phyloP scores from a whole-genome alignment of 2,888 invertebrate genomes.

The Drosophila infuscata region DNA sequence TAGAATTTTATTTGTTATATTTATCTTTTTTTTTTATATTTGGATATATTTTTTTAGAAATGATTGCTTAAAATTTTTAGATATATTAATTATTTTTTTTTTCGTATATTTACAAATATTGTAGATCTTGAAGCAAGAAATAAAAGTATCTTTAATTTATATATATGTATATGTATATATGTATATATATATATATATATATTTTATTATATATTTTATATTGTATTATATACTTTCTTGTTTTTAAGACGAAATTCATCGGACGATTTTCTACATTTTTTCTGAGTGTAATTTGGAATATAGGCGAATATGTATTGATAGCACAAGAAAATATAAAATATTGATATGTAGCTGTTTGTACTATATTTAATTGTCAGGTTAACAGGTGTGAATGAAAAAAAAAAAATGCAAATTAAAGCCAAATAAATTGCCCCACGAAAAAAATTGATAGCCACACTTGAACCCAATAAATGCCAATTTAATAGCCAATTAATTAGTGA shows the following conservation, averaged over 20 bases:
- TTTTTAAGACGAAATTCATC: not conserved
- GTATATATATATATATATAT: too few species aligned
- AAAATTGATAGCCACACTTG: constrained; percentile 35
- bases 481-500: constrained; percentile 35
- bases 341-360: constrained; percentile 5
- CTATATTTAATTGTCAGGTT: constrained; percentile 20
- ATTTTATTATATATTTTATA: not conserved
- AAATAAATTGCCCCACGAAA: constrained; percentile 35
- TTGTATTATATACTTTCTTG: not conserved
- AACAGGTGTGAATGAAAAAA: not conserved
- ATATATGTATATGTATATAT: too few species aligned
- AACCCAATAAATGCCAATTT: constrained; percentile 54
- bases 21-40: not conserved
- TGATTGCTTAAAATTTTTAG: not conserved
- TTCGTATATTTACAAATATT: not conserved
- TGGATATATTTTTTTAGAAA: not conserved
- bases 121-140: too few species aligned
- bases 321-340: constrained; percentile 3
- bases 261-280: not conserved
- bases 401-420: constrained; percentile 14
- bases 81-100: not conserved
- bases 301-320: constrained; percentile 1
- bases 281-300: constrained; percentile 7
- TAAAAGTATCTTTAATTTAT: too few species aligned
- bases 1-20: too few species aligned